Base-by-base conservation (phyloP, 2,113 vertebrate species). In the Mesembrinibis cayennensis region DNA sequence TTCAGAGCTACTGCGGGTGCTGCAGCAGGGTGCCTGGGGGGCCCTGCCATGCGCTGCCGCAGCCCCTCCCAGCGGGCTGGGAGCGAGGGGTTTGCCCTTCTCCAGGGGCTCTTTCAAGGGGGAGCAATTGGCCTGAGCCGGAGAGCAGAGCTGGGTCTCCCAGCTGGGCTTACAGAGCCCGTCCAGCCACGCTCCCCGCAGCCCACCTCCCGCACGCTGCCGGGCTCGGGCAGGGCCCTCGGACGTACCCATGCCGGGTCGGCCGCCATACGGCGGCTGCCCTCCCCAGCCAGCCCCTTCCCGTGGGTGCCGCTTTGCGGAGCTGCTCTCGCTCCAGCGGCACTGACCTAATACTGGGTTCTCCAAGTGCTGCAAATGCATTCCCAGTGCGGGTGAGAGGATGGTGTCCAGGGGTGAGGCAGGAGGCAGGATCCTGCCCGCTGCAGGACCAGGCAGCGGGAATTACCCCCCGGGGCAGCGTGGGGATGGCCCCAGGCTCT, bases 231-330 rank as follows among this genome's bases (percentile, higher is more conserved):
- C 45, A 18, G 26, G 70, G 52, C 52, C 53, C 53, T 30, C 26
- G 10, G 11, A 6, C 2, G 2, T 1, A 2, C 27, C 14, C 1
- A 0, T 14, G 38, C 53, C 5, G 0, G 27, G 32, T 18, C 3
- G 0, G 30, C 58, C 5, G 29, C 56, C 1, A 2, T 6, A 7
- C 4, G 5, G 13, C 3, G 1, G 17, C 44, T 0, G 4, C 4
- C 1, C 8, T 45, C 40, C n/a, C 53, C 63, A 29, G 19, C 23
- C 45, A 21, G n/a, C 63, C 32, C 40, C 47, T 47, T 53, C 19
- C 63, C 13, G 1, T 0, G 3, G 30, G 36, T 1, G 2, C 66
- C 0, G 12, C 74, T 71, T 19, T 23, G 47, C 3, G 1, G 19
- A 47, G 55, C 29, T 19, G 53, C 61, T 6, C 61, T 49, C 1